A percentile compares a stretch with the other conserved stretches of the same genome.
phyloP scores from a whole-genome alignment of 2,888 invertebrate species.

The Amphimallon solstitiale region DNA sequence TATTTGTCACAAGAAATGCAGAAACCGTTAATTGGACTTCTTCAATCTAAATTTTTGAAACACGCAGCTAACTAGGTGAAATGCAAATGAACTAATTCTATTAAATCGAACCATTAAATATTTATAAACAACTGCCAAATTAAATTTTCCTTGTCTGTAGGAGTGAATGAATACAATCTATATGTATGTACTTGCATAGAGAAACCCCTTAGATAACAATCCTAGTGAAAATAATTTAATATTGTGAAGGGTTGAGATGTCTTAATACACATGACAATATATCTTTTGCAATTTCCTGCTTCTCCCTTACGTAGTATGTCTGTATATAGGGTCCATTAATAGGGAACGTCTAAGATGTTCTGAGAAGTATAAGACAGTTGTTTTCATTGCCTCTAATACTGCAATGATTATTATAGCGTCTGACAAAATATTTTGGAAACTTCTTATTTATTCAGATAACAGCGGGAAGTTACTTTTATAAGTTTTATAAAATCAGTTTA shows the following conservation, averaged over 20 bases:
- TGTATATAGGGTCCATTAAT: constrained; percentile 25
- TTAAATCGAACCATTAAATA: constrained; percentile 29
- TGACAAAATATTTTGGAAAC: no score
- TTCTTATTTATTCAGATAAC: no score
- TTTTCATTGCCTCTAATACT: no score
- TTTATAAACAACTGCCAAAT: constrained; percentile 30
- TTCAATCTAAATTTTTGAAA: background rate
- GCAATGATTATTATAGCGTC: no score
- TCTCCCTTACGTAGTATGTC: constrained; percentile 43
- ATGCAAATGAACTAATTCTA: constrained; percentile 14
- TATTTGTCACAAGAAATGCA: no score
- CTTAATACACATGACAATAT: constrained; percentile 62
- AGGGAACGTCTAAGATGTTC: constrained; percentile 16
- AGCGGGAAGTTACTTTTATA: no score
- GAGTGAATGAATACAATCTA: background rate
- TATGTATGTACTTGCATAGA: background rate
- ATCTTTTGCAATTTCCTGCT: constrained; percentile 61
- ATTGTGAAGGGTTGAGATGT: constrained; percentile 49
- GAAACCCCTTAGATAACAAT: constrained; percentile 33
- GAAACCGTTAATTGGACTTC: no score
- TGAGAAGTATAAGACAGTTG: no score
- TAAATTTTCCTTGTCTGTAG: constrained; percentile 7
- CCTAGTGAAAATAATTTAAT: constrained; percentile 38
- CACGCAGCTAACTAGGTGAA: background rate
- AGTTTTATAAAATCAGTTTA: no score